Conservation (phyloP, 2,888 invertebrate genomes). For the Doris montereyensis region DNA sequence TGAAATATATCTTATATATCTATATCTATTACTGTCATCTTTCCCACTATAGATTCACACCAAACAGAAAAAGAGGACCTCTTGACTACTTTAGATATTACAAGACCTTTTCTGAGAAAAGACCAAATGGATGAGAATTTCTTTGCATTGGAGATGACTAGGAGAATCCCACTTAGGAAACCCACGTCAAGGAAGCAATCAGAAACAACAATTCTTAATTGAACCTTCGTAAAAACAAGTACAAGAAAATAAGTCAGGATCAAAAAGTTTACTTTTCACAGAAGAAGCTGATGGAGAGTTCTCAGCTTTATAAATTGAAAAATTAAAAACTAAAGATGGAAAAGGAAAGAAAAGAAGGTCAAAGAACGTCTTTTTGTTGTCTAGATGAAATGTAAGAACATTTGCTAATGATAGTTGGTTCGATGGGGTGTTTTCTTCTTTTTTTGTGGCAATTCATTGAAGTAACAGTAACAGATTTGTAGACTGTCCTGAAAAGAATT, state of each 20-base stretch:
- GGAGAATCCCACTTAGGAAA: constrained; percentile 50
- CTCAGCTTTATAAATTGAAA: no score
- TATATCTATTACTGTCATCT: neutral
- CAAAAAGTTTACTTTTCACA: constrained; percentile 54
- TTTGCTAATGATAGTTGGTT: no score
- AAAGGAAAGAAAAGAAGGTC: no score
- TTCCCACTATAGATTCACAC: constrained; percentile 64
- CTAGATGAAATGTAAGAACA: no score
- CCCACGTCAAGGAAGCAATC: no score
- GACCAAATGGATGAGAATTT: constrained; percentile 55
- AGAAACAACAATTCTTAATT: constrained; percentile 60
- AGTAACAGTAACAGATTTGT: no score
- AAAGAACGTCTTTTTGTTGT: no score
- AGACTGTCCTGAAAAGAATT: no score
- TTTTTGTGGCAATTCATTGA: no score
- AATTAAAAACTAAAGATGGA: no score
- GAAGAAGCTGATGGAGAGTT: constrained; percentile 26
- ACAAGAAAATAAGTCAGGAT: constrained; percentile 49
- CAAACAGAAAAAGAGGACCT: constrained; percentile 63
- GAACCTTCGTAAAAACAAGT: constrained; percentile 52
- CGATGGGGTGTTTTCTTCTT: no score
- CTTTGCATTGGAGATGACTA: constrained; percentile 63
- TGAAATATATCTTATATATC: no score
- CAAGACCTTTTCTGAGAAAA: constrained; percentile 53
- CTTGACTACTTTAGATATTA: constrained; percentile 65